phyloP scores from a whole-genome alignment of 2,113 vertebrate species.

The Pteruthius melanotis region DNA sequence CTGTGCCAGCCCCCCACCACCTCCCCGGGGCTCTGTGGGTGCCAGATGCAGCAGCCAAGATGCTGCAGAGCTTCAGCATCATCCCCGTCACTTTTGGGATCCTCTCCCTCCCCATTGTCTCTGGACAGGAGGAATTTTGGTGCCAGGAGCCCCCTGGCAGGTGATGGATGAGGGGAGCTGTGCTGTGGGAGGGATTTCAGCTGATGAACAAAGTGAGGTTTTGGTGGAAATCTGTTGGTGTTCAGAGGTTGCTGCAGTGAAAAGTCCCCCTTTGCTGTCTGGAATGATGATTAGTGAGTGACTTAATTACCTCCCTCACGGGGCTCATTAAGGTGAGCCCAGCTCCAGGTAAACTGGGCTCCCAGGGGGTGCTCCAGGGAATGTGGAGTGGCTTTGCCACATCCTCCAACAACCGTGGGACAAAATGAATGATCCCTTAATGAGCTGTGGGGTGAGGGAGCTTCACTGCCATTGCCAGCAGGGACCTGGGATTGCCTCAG shows the following conservation, averaged over 20 bases:
- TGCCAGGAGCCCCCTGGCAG: neutral
- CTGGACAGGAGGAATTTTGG: neutral
- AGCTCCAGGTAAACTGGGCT: neutral
- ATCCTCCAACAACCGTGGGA: neutral
- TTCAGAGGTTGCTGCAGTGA: neutral
- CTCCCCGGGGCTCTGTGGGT: rapidly evolving
- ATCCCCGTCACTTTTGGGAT: neutral
- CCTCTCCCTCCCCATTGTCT: neutral
- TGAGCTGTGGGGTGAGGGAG: neutral
- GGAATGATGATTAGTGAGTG: neutral
- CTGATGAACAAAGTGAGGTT: neutral
- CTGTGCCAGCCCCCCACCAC: neutral
- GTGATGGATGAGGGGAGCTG: neutral
- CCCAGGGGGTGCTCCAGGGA: neutral
- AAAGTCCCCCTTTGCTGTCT: neutral
- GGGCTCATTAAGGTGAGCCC: neutral
- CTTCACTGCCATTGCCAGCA: neutral
- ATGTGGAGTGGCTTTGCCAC: neutral
- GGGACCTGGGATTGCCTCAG: too few species aligned
- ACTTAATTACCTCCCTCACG: neutral
- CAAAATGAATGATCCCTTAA: constrained; percentile 1
- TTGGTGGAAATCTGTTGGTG: neutral
- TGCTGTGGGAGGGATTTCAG: neutral
- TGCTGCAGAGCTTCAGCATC: neutral
- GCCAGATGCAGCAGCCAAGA: neutral